These are phyloP conservation scores for Spermophilus dauricus DNA, from an alignment of 2,113 vertebrate species.

Conservation along the genomic window DNA sequence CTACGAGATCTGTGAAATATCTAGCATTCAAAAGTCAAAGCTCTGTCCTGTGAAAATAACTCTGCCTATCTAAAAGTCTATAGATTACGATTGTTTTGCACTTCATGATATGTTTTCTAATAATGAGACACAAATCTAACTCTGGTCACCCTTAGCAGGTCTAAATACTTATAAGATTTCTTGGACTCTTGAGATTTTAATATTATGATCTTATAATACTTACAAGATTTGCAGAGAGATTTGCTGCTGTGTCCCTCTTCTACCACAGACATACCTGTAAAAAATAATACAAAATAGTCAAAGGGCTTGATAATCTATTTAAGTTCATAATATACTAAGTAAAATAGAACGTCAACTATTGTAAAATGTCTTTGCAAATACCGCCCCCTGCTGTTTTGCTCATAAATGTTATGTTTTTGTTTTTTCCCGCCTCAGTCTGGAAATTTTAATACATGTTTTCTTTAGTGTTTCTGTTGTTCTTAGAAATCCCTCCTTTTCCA, in stretches of 20 bases:
- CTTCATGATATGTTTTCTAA: background rate
- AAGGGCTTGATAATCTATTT: background rate
- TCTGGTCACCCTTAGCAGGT: background rate
- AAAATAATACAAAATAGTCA: background rate
- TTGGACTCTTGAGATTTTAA: background rate
- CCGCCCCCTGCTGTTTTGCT: constrained; percentile 44
- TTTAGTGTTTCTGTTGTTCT: background rate
- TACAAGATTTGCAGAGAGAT: background rate
- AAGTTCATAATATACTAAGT: background rate
- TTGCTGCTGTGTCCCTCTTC: background rate
- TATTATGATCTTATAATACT: too few species aligned
- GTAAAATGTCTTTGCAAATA: background rate
- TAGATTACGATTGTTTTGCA: background rate
- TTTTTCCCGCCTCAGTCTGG: background rate
- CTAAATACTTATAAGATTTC: background rate
- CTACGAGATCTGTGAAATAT: background rate
- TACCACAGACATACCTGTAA: background rate
- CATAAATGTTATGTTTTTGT: background rate
- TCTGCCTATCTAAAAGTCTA: background rate
- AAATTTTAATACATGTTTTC: background rate
- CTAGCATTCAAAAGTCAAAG: background rate
- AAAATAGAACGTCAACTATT: background rate
- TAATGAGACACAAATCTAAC: background rate
- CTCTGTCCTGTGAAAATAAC: background rate
- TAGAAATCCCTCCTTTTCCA: background rate